These are phyloP conservation scores for Watsonalla binaria DNA, from an alignment of 2,888 invertebrate species.

Conservation along the genomic window DNA sequence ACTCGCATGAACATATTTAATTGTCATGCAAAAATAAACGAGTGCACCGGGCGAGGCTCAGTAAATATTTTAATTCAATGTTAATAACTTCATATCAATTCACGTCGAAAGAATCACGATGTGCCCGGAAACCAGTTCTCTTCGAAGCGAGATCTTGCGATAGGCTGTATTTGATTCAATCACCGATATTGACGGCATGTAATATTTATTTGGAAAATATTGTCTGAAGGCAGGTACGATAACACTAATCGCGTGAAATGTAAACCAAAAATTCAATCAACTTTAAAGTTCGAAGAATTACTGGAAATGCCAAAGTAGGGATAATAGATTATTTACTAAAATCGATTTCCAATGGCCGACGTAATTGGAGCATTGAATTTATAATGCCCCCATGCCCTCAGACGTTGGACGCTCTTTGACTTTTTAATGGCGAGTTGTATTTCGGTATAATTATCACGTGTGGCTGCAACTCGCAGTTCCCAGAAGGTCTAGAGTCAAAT, in stretches of 20 bases:
- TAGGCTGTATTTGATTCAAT: slow-evolving; percentile 7
- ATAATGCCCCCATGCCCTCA: slow-evolving; percentile 21
- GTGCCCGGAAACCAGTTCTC: slow-evolving; percentile 45
- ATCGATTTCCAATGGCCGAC: slow-evolving; percentile 36
- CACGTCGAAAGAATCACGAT: slow-evolving; percentile 30
- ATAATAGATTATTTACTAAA: slow-evolving; percentile 39
- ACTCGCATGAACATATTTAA: slow-evolving; percentile 48
- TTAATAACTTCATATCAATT: slow-evolving; percentile 60
- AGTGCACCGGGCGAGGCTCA: slow-evolving; percentile 46
- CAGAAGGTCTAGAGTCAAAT: slow-evolving; percentile 50
- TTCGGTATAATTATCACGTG: slow-evolving; percentile 31
- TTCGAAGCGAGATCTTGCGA: slow-evolving; percentile 27
- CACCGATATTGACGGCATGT: background rate
- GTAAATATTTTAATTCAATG: slow-evolving; percentile 68
- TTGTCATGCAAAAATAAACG: slow-evolving; percentile 69
- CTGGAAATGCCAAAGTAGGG: slow-evolving; percentile 17
- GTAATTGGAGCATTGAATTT: slow-evolving; percentile 39
- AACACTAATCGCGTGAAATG: background rate
- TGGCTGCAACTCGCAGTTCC: slow-evolving; percentile 51
- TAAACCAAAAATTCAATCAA: background rate
- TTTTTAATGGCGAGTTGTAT: slow-evolving; percentile 9
- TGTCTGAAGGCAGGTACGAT: background rate
- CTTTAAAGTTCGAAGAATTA: slow-evolving; percentile 18
- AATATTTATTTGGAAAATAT: background rate
- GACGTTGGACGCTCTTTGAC: background rate